Conservation (phyloP, 53 echinoderm and acorn worm species). For the Luidia sarsii region DNA sequence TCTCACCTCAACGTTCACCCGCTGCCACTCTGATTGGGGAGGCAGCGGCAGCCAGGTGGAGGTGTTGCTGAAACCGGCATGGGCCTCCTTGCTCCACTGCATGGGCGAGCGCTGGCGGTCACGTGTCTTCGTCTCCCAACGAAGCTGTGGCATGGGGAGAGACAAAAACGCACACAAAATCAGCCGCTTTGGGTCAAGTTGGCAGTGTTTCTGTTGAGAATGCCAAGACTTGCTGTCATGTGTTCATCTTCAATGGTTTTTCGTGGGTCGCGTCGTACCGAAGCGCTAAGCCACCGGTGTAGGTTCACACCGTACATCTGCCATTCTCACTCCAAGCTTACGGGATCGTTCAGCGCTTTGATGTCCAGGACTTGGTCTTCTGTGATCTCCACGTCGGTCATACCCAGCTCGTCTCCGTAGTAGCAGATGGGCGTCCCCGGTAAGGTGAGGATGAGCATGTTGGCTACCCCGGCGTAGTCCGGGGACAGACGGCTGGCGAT, state of each 20-base stretch:
- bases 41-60: constrained; percentile 72
- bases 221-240: too few relatives aligned
- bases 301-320: too few relatives aligned
- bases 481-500: constrained; percentile 76
- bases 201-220: too few relatives aligned
- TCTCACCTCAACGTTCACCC: constrained; percentile 77
- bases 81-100: constrained; percentile 72
- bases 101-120: constrained; percentile 84
- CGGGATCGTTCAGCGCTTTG: constrained; percentile 60
- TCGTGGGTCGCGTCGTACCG: too few relatives aligned
- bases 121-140: constrained; percentile 77
- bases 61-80: constrained; percentile 69
- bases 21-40: constrained; percentile 33
- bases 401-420: constrained; percentile 97
- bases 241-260: too few relatives aligned
- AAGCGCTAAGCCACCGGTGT: neutral
- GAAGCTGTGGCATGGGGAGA: constrained; percentile 32
- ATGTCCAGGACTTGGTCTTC: constrained; percentile 52
- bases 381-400: constrained; percentile 69
- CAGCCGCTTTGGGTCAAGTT: too few relatives aligned
- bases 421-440: constrained; percentile 95
- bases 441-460: constrained; percentile 84
- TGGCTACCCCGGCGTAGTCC: constrained; percentile 59
- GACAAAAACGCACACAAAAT: neutral
- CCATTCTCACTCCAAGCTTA: constrained; percentile 22